Evolutionary conservation across 2,888 invertebrate species (phyloP).

Genomic region (Sarcophaga caerulescens): DNA sequence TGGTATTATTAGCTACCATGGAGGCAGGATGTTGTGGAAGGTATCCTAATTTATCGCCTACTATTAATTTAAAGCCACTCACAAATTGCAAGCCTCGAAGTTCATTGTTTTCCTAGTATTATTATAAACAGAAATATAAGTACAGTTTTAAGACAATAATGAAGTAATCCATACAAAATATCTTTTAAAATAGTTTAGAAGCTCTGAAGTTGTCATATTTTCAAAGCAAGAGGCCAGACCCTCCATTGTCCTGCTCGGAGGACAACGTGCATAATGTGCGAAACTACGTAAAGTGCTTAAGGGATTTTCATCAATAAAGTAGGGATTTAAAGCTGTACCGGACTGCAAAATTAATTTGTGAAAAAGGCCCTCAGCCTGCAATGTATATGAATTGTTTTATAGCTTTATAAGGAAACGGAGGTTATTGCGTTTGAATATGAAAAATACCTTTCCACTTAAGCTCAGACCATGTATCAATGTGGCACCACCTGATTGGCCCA

Average conservation of each 20-base stretch:
- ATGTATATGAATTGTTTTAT: not conserved
- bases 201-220: constrained; percentile 74
- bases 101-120: constrained; percentile 73
- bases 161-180: constrained; percentile 70
- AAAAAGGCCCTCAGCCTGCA: constrained; percentile 79
- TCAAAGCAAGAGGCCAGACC: constrained; percentile 71
- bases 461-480: constrained; percentile 81
- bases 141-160: not conserved
- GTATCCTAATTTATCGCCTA: constrained; percentile 77
- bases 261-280: constrained; percentile 78
- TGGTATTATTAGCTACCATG: constrained; percentile 72
- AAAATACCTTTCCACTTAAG: constrained; percentile 79
- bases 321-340: constrained; percentile 82
- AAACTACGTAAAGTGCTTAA: constrained; percentile 78
- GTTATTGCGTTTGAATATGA: not conserved
- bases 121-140: not conserved
- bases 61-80: constrained; percentile 77
- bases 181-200: constrained; percentile 73
- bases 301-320: constrained; percentile 82
- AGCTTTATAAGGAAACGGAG: not conserved
- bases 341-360: constrained; percentile 83
- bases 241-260: constrained; percentile 54
- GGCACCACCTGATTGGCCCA: constrained; percentile 83
- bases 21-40: constrained; percentile 76
- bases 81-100: constrained; percentile 71